These are phyloP conservation scores for Spinus pinus DNA, from an alignment of 2,797 vertebrate species.

Conservation along the genomic window DNA sequence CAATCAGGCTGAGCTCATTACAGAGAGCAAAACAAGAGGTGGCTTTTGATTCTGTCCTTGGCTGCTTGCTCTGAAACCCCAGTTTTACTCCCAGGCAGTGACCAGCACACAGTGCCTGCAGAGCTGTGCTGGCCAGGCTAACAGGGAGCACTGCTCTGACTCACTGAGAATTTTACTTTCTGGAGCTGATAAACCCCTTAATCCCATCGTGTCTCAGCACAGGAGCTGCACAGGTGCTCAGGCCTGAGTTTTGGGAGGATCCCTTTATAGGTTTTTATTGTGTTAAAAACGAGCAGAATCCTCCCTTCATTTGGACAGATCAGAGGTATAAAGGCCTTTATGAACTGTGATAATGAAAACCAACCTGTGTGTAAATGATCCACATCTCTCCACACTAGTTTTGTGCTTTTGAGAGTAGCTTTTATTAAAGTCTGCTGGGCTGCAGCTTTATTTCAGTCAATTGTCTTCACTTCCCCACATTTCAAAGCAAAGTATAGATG, in stretches of 20 bases:
- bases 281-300: background rate
- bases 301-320: background rate
- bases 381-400: background rate
- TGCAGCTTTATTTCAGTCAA: background rate
- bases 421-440: background rate
- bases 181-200: background rate
- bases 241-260: background rate
- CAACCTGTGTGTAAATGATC: background rate
- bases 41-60: background rate
- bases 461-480: background rate
- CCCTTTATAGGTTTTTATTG: background rate
- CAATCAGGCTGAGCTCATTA: background rate
- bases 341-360: background rate
- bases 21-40: background rate
- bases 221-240: background rate
- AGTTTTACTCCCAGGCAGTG: background rate
- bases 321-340: background rate
- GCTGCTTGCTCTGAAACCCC: background rate
- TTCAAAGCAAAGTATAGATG: background rate
- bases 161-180: background rate
- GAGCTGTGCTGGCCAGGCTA: background rate
- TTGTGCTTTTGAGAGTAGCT: background rate
- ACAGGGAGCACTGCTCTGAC: background rate
- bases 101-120: background rate
- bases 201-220: background rate